Evolutionary conservation across 2,888 invertebrate genomes (phyloP).

Genomic region (Acronicta leporina): DNA sequence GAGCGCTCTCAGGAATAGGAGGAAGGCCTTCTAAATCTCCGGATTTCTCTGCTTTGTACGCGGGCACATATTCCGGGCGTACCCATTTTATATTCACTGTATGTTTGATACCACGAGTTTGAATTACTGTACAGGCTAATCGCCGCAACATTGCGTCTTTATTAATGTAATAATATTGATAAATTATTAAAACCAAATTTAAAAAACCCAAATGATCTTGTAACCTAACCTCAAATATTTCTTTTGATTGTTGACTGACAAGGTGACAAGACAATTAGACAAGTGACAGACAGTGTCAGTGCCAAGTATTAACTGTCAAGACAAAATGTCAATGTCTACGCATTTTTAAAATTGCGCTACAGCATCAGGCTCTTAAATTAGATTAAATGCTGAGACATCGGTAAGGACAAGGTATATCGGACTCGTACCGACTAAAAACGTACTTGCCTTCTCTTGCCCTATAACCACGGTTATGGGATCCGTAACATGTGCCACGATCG

Average conservation of each 20-base stretch:
- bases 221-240: conserved; percentile 51
- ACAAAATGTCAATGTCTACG: too few relatives aligned
- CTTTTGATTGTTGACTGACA: not conserved
- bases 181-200: not conserved
- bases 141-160: conserved; percentile 73
- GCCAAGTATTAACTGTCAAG: too few relatives aligned
- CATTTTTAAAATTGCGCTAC: too few relatives aligned
- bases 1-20: conserved; percentile 85
- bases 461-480: too few relatives aligned
- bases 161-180: not conserved
- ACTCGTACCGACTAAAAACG: too few relatives aligned
- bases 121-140: conserved; percentile 76
- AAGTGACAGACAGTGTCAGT: not conserved
- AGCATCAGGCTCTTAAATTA: too few relatives aligned
- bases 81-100: conserved; percentile 94
- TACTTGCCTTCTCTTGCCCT: too few relatives aligned
- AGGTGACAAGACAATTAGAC: too few relatives aligned
- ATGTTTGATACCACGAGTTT: conserved; percentile 89
- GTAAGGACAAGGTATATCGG: too few relatives aligned
- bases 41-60: conserved; percentile 91
- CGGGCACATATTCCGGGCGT: conserved; percentile 91
- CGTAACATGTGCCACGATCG: too few relatives aligned
- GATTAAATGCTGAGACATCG: too few relatives aligned
- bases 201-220: not conserved
- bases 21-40: conserved; percentile 91